These are phyloP conservation scores for Bos javanicus DNA, from an alignment of 2,113 vertebrate species.

Conservation along the genomic window DNA sequence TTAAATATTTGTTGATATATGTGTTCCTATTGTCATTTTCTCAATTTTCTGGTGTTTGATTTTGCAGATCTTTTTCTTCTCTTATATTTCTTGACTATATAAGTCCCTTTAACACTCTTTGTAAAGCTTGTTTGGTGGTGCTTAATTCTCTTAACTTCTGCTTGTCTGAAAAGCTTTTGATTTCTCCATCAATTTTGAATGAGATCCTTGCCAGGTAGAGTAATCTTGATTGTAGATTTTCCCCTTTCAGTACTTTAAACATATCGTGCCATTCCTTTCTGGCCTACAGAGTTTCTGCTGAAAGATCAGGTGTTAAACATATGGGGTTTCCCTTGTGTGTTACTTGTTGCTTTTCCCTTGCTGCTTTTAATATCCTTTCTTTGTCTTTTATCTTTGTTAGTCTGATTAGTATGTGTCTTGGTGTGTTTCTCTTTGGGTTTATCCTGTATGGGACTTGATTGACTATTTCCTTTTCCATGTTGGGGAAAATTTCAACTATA, in stretches of 20 bases:
- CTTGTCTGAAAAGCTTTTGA: not conserved
- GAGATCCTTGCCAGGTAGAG: not conserved
- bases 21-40: not conserved
- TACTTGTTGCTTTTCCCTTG: not conserved
- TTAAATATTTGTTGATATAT: not conserved
- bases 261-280: not conserved
- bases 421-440: not conserved
- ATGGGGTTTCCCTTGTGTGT: not conserved
- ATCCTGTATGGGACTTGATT: not conserved
- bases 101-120: not conserved
- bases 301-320: not conserved
- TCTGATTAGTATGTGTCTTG: not conserved
- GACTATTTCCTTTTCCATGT: not conserved
- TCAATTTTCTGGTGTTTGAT: not conserved
- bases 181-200: not conserved
- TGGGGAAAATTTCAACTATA: not conserved
- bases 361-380: not conserved
- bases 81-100: not conserved
- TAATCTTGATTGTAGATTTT: not conserved
- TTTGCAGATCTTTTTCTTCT: not conserved
- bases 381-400: not conserved
- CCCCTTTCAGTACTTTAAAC: not conserved
- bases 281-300: not conserved
- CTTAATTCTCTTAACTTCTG: not conserved
- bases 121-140: not conserved